Evolutionary conservation across 2,797 vertebrate species (phyloP), one percentile per base, ranked within the genome.

Genomic region (Stomatorhinus walkeri): DNA sequence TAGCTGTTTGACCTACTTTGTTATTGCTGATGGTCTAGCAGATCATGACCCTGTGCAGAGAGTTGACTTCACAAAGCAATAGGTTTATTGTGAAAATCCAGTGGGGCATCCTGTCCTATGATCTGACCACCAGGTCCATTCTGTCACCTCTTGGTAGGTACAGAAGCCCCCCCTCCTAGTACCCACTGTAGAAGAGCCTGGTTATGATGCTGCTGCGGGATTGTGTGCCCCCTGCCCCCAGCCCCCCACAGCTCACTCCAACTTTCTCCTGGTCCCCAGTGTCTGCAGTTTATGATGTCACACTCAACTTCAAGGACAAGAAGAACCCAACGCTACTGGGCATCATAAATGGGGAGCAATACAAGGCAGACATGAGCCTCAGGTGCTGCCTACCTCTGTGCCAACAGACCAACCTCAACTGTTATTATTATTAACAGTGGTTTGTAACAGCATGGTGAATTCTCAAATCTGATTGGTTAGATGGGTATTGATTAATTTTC

Each of bases 261-360:
- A 54, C 84, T 28, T 72, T 90, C 52, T 52, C 2, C 87, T 48
- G 64, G 43, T 10, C 89, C 79, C 40, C 94, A 99, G 98, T 98
- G 68, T 93, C 95, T 76, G 98, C 98, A 16, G 97, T 99, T 64
- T 99, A 99, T 3, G 98, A 99, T 10, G 98, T 99, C 92, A 99
- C 98, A 4, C 95, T 99, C 89, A 99, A 99, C 94, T 99, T 99
- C 95, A 96, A 97, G 95, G 97, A 96, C 92, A 97, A 98, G 92
- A 97, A 99, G 92, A 99, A 97, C 90, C 98, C 98, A 0, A 98
- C 98, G 1, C 94, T 99, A 91, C 94, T 99, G 93, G 97, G 98
- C 88, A 98, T 99, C 88, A 95, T 99, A 90, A 97, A 97, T 0
- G 98, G 98, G 90, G 98, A 98, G 94, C 97, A 97, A 92, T 99